These are phyloP conservation scores for Xestia xanthographa DNA, from an alignment of 2,888 invertebrate genomes.

Conservation along the genomic window DNA sequence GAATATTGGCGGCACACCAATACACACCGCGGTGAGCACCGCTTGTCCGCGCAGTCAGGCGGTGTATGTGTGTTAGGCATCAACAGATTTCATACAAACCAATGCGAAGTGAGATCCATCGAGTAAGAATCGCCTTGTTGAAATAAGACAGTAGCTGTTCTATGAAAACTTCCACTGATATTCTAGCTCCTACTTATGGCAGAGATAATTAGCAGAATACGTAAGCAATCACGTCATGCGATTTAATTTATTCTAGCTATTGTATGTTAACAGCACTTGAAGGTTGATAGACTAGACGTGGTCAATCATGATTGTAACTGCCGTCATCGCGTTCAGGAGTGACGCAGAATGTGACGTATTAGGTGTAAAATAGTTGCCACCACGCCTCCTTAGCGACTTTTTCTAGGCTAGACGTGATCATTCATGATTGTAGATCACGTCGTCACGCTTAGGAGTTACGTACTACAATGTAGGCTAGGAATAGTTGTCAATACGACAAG, in stretches of 20 bases:
- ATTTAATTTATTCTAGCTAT: slow-evolving; percentile 12
- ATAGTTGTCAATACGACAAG: no score
- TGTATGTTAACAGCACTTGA: slow-evolving; percentile 2
- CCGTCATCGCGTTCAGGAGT: neutral
- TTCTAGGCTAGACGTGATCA: no score
- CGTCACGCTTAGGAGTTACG: no score
- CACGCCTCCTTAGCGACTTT: neutral
- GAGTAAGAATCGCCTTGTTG: neutral
- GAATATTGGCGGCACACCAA: no score
- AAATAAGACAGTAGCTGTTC: neutral
- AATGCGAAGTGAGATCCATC: neutral
- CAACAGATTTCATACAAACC: neutral
- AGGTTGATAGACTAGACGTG: neutral
- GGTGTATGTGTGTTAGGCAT: neutral
- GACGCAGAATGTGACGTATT: slow-evolving; percentile 20
- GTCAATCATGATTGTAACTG: slow-evolving; percentile 20
- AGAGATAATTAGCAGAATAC: neutral
- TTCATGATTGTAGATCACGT: no score
- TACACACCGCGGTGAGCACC: no score
- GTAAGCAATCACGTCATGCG: slow-evolving; percentile 3
- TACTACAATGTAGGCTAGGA: no score
- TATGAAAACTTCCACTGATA: neutral
- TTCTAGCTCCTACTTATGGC: neutral
- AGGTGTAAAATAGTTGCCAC: slow-evolving; percentile 17
- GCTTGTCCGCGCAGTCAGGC: neutral